phyloP scores from a whole-genome alignment of 2,888 invertebrate genomes.

The Sphaeridia pumilis region DNA sequence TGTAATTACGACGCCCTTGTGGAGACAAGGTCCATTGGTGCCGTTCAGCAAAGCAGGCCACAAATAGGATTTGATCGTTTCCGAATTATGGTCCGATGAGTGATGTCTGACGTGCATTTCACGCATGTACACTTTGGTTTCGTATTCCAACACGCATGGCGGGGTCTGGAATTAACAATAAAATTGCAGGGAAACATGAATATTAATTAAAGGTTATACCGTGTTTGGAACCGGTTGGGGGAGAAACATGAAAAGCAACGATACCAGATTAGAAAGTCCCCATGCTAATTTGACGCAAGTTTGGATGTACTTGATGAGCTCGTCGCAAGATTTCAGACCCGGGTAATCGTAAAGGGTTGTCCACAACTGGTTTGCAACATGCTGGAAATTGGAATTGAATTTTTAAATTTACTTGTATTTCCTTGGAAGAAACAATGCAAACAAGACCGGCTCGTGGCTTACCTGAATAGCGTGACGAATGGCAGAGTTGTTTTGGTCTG shows the following conservation, averaged over 20 bases:
- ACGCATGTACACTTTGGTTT: conserved; percentile 51
- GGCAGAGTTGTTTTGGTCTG: conserved; percentile 36
- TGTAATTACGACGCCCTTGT: conserved; percentile 75
- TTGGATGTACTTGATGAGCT: conserved; percentile 65
- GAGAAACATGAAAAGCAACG: not conserved
- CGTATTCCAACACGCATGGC: conserved; percentile 45
- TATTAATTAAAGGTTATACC: not conserved
- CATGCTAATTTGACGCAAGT: conserved; percentile 78
- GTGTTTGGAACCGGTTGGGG: not conserved
- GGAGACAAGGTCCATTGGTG: conserved; percentile 54
- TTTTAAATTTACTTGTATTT: not conserved
- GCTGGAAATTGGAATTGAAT: conserved; percentile 39
- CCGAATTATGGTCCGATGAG: conserved; percentile 58
- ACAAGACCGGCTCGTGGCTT: no score
- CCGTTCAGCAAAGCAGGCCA: conserved; percentile 74
- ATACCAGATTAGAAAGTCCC: conserved; percentile 63
- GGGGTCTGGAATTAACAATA: conserved; percentile 38
- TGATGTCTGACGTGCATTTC: conserved; percentile 71
- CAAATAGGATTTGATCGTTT: conserved; percentile 64
- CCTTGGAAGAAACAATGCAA: not conserved
- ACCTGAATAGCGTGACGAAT: conserved; percentile 41
- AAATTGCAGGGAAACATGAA: conserved; percentile 3
- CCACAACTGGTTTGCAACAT: conserved; percentile 59
- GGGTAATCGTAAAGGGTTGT: conserved; percentile 88
- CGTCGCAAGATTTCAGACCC: conserved; percentile 64